Percentiles rank a stretch among this genome's conserved stretches.
Evolutionary conservation across 1,140 invertebrate species (phyloP).

Genomic region (Matsumurasca onukii): DNA sequence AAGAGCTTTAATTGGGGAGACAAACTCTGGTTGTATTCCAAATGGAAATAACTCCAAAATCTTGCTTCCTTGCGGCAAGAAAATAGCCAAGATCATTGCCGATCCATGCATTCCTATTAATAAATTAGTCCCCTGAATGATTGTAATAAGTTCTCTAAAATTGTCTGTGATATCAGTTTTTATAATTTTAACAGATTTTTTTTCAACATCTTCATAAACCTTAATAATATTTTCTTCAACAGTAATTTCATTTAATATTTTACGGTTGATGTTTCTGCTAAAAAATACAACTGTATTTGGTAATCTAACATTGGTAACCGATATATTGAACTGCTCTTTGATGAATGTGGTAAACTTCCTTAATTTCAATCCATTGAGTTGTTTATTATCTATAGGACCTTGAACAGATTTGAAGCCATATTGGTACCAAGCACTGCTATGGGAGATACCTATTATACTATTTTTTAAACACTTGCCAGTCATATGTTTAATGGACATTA

Average conservation of each 20-base stretch:
- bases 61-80: slow-evolving; percentile 40
- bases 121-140: slow-evolving; percentile 43
- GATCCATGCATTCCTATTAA: slow-evolving; percentile 50
- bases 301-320: slow-evolving; percentile 1
- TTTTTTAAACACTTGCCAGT: too few relatives aligned
- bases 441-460: slow-evolving; percentile 49
- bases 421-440: slow-evolving; percentile 52
- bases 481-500: too few relatives aligned
- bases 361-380: slow-evolving; percentile 32
- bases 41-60: slow-evolving; percentile 49
- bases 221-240: slow-evolving; percentile 40
- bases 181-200: slow-evolving; percentile 23
- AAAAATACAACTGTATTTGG: slow-evolving; percentile 44
- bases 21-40: slow-evolving; percentile 50
- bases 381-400: slow-evolving; percentile 43
- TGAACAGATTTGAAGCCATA: slow-evolving; percentile 55
- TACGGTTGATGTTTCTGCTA: slow-evolving; percentile 50
- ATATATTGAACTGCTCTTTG: slow-evolving; percentile 30
- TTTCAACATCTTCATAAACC: slow-evolving; percentile 24
- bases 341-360: slow-evolving; percentile 40
- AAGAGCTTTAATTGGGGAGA: slow-evolving; percentile 53
- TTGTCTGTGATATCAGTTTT: slow-evolving; percentile 45
- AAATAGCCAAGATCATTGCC: slow-evolving; percentile 45
- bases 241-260: slow-evolving; percentile 53
- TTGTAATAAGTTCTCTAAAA: slow-evolving; percentile 45